A percentile compares a stretch with the other conserved stretches of the same genome.
Evolutionary conservation across 2,113 vertebrate genomes (phyloP).

Genomic region (Leptobrachium leishanense): DNA sequence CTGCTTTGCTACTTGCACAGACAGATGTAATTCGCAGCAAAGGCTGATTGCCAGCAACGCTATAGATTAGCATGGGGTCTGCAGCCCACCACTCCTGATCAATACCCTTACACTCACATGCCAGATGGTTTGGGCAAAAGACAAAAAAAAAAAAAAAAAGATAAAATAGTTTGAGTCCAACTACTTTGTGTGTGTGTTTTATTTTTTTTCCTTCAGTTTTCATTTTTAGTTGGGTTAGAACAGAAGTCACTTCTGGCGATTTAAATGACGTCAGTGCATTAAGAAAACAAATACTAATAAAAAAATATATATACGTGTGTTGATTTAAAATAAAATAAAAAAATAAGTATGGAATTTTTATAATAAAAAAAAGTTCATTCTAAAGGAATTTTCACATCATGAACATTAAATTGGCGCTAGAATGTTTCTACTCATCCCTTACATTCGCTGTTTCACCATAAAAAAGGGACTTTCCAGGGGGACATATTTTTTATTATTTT

Average conservation of each 20-base stretch:
- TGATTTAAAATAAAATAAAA: neutral
- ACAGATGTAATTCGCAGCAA: constrained; percentile 69
- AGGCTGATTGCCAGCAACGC: constrained; percentile 73
- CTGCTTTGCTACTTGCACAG: constrained; percentile 59
- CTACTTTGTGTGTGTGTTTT: constrained; percentile 35
- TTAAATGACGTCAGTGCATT: neutral
- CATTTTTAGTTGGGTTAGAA: constrained; percentile 28
- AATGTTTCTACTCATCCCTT: too few relatives aligned
- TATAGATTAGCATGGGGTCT: constrained; percentile 82
- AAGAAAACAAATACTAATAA: neutral
- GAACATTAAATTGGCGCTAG: too few relatives aligned
- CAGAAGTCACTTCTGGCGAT: neutral
- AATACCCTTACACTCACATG: constrained; percentile 72
- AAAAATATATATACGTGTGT: neutral
- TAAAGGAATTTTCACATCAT: too few relatives aligned
- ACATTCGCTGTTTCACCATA: too few relatives aligned
- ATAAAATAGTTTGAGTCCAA: constrained; percentile 57
- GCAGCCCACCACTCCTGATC: constrained; percentile 77
- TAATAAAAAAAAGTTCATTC: too few relatives aligned
- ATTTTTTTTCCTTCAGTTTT: constrained; percentile 48
- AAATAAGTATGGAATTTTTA: too few relatives aligned
- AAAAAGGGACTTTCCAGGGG: too few relatives aligned
- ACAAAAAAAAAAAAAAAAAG: constrained; percentile 44
- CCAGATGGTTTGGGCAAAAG: constrained; percentile 75
- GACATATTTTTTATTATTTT: too few relatives aligned